Evolutionary conservation across 1,140 invertebrate species (phyloP).

Genomic region (Pteromalus puparum): DNA sequence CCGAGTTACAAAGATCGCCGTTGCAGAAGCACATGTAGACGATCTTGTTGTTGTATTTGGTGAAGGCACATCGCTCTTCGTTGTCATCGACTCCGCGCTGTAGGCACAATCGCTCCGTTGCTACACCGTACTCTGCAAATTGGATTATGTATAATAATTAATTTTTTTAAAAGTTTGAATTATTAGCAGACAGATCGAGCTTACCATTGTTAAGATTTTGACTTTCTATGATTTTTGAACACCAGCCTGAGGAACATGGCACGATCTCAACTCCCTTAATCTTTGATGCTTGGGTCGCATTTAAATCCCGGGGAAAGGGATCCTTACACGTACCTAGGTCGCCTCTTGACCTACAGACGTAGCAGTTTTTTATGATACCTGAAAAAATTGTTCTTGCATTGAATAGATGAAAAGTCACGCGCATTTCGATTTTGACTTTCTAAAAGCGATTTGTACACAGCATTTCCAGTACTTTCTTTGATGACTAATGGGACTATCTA

Average conservation of each 20-base stretch:
- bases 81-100: conserved; percentile 90
- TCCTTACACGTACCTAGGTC: conserved; percentile 92
- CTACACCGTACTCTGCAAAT: conserved; percentile 88
- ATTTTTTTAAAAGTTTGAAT: not conserved
- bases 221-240: conserved; percentile 91
- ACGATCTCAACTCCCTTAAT: conserved; percentile 84
- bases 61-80: conserved; percentile 91
- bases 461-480: too few species aligned
- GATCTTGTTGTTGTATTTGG: conserved; percentile 85
- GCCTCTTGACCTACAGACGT: conserved; percentile 89
- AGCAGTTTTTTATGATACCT: conserved; percentile 83
- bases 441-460: too few species aligned
- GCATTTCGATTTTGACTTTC: too few species aligned
- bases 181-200: too few species aligned
- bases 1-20: conserved; percentile 90
- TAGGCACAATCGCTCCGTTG: conserved; percentile 90
- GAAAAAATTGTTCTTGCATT: conserved; percentile 31
- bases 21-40: conserved; percentile 94
- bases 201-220: conserved; percentile 77
- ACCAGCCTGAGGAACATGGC: conserved; percentile 95
- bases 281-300: conserved; percentile 45
- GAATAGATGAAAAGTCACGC: too few species aligned
- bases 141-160: not conserved
- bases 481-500: too few species aligned
- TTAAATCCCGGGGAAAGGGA: conserved; percentile 84